A percentile compares a stretch with the other conserved stretches of the same genome.
Evolutionary conservation across 30 jellyfish, hydroid and myxozoan genomes (phyloP).

Genomic region (Phacellophora camtschatica): DNA sequence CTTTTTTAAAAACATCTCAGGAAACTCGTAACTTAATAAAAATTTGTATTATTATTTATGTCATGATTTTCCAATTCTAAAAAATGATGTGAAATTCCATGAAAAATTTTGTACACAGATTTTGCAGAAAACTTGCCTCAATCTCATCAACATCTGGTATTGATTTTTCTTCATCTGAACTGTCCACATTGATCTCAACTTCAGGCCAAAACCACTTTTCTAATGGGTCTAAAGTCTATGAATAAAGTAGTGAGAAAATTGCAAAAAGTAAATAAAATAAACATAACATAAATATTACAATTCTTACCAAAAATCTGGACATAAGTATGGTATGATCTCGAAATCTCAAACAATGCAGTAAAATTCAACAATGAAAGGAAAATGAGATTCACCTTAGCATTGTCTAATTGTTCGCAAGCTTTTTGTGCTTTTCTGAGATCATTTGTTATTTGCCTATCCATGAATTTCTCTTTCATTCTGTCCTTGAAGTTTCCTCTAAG

Average conservation of each 20-base stretch:
- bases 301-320: too few relatives aligned
- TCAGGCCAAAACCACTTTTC: conserved; percentile 85
- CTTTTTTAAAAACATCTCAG: too few relatives aligned
- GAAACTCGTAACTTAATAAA: too few relatives aligned
- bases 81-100: too few relatives aligned
- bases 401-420: conserved; percentile 88
- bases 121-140: conserved; percentile 29
- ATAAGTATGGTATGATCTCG: too few relatives aligned
- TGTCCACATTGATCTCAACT: conserved; percentile 24
- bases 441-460: conserved; percentile 51
- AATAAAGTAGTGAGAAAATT: too few relatives aligned
- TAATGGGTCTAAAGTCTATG: conserved; percentile 40
- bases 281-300: too few relatives aligned
- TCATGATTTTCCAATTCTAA: too few relatives aligned
- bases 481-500: conserved; percentile 62
- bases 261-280: too few relatives aligned
- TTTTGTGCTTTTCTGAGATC: conserved; percentile 78
- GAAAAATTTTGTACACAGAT: too few relatives aligned
- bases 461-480: conserved; percentile 64
- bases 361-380: too few relatives aligned
- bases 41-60: too few relatives aligned
- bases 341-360: not conserved
- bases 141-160: conserved; percentile 32
- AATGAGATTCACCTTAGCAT: conserved; percentile 33
- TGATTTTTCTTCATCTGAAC: conserved; percentile 51